Evolutionary conservation across 2,113 vertebrate species (phyloP).

Genomic region (Ondatra zibethicus): DNA sequence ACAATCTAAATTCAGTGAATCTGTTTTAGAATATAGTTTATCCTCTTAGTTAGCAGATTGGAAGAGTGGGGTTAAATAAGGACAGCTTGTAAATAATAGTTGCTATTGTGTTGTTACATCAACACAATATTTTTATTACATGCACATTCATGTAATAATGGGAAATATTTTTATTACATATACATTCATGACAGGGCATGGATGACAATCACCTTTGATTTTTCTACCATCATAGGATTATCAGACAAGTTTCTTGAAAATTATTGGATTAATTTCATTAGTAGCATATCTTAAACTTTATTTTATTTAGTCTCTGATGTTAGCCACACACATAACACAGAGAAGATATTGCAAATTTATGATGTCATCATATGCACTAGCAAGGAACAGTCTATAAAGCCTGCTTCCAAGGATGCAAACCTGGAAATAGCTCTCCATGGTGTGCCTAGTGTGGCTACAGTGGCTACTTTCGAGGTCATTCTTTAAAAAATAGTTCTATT

Average conservation of each 20-base stretch:
- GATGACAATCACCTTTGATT: background rate
- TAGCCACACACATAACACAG: background rate
- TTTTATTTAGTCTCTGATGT: background rate
- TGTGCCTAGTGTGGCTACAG: background rate
- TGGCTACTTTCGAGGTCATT: background rate
- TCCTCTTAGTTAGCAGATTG: background rate
- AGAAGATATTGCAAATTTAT: background rate
- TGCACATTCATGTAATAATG: background rate
- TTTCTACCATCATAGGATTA: background rate
- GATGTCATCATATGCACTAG: background rate
- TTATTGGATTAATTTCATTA: conserved; percentile 18
- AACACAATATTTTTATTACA: background rate
- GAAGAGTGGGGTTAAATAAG: background rate
- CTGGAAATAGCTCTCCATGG: background rate
- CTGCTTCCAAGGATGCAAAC: background rate
- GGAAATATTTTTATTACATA: background rate
- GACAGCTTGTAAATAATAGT: background rate
- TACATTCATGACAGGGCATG: background rate
- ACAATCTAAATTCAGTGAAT: conserved; percentile 2
- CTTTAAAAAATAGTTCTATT: background rate
- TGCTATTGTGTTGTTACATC: background rate
- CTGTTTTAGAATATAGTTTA: background rate
- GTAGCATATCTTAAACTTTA: background rate
- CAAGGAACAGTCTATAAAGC: background rate
- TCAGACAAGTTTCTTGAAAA: conserved; percentile 8